These are phyloP conservation scores for Craterocephalus amniculus DNA, from an alignment of 2,797 vertebrate species.

Conservation along the genomic window DNA sequence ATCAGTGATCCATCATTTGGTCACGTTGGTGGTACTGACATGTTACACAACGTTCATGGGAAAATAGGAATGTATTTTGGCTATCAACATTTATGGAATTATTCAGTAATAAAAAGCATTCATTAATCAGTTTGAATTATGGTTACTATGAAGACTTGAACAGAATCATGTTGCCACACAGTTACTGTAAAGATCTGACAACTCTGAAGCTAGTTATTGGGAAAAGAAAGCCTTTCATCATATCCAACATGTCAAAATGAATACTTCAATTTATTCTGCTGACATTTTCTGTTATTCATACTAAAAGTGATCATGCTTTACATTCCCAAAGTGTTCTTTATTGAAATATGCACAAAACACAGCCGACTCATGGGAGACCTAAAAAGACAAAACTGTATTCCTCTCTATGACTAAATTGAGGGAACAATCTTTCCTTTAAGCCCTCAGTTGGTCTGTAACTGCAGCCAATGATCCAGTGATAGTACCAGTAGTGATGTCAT, in stretches of 20 bases:
- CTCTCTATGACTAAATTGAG: conserved; percentile 3
- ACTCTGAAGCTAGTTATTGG: background rate
- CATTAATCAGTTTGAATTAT: too few species aligned
- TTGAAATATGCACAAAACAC: conserved; percentile 6
- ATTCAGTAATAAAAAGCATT: too few species aligned
- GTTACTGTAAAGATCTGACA: background rate
- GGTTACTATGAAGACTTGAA: too few species aligned
- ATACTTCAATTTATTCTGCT: background rate
- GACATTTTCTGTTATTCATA: background rate
- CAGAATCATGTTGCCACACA: background rate
- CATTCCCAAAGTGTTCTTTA: background rate
- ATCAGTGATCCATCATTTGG: too few species aligned
- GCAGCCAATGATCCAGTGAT: background rate
- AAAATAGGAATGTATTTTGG: too few species aligned
- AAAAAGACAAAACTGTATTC: background rate
- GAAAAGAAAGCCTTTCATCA: background rate
- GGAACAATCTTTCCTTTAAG: background rate
- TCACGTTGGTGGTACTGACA: too few species aligned
- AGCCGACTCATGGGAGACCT: conserved; percentile 13
- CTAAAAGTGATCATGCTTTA: background rate
- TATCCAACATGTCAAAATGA: background rate
- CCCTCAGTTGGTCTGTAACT: background rate
- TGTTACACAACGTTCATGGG: too few species aligned
- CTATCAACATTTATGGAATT: too few species aligned
- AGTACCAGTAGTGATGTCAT: conserved; percentile 18